Conservation (phyloP, 2,888 invertebrate genomes). For the Nematopogon swammerdamellus region DNA sequence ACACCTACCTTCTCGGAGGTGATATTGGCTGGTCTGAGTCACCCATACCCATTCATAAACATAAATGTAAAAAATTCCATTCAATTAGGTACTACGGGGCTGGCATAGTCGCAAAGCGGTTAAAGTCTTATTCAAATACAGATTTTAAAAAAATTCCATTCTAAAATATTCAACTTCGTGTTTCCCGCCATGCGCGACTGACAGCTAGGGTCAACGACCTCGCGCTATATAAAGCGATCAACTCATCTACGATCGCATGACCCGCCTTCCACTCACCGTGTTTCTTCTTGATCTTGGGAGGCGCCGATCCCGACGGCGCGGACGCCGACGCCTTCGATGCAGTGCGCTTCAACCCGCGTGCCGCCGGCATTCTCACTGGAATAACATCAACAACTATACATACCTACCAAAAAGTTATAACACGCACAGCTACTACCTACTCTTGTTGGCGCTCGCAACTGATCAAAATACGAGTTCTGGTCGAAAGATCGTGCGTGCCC, state of each 20-base stretch:
- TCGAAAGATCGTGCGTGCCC: not conserved
- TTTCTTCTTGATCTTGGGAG: conserved; percentile 49
- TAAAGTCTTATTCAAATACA: too few species aligned
- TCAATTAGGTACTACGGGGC: too few species aligned
- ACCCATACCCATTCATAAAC: too few species aligned
- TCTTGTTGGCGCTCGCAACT: not conserved
- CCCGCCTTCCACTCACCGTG: conserved; percentile 18
- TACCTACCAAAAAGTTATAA: not conserved
- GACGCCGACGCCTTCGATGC: conserved; percentile 36
- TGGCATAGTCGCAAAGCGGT: too few species aligned
- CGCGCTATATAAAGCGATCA: not conserved
- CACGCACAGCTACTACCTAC: too few species aligned
- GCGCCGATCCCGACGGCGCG: conserved; percentile 22
- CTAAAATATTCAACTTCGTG: not conserved
- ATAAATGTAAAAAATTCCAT: too few species aligned
- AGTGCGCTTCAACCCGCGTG: conserved; percentile 48
- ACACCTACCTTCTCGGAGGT: too few species aligned
- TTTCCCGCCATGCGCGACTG: not conserved
- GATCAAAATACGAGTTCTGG: not conserved
- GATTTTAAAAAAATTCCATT: too few species aligned
- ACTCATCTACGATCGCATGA: not conserved
- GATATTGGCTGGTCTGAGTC: too few species aligned
- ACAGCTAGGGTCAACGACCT: not conserved
- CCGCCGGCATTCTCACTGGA: conserved; percentile 53
- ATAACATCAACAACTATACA: conserved; percentile 16